These are phyloP conservation scores for Gonatopus flavifemur DNA, from an alignment of 1,140 invertebrate genomes.

Conservation along the genomic window DNA sequence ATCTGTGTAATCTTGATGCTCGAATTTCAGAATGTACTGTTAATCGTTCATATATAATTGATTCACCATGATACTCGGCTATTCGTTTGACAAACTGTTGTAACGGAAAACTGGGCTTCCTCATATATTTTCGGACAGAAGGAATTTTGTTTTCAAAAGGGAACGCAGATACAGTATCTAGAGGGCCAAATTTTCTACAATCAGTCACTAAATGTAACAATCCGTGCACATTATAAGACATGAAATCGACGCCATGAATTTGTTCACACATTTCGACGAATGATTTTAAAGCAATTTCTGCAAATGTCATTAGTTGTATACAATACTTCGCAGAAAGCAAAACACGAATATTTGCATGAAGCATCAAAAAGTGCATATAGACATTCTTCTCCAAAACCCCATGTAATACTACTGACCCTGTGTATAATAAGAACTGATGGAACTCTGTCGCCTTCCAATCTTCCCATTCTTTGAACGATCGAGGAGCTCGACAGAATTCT, in stretches of 20 bases:
- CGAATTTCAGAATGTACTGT: too few species aligned
- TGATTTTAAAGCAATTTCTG: conserved; percentile 1
- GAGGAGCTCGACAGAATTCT: conserved; percentile 7
- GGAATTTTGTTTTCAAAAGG: conserved; percentile 14
- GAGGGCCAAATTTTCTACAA: conserved; percentile 2
- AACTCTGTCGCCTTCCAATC: conserved; percentile 11
- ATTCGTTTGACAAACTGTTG: conserved; percentile 10
- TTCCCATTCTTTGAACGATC: conserved; percentile 4
- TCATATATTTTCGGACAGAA: conserved; percentile 4
- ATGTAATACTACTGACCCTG: neutral
- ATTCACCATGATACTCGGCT: too few species aligned
- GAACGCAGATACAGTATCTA: conserved; percentile 10
- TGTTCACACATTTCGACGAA: conserved; percentile 1
- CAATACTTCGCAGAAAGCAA: neutral
- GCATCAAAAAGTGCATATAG: conserved; percentile 1
- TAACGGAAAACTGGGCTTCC: conserved; percentile 5
- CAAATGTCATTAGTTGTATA: neutral
- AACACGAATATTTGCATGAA: conserved; percentile 1
- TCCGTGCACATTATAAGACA: conserved; percentile 10
- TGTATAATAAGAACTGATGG: conserved; percentile 8
- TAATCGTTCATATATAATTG: too few species aligned
- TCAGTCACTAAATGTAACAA: conserved; percentile 9
- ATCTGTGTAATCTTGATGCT: too few species aligned
- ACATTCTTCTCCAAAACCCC: neutral
- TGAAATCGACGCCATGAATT: conserved; percentile 6